These are phyloP conservation scores for Pipistrellus pygmaeus DNA, from an alignment of 2,797 vertebrate species.

Conservation along the genomic window DNA sequence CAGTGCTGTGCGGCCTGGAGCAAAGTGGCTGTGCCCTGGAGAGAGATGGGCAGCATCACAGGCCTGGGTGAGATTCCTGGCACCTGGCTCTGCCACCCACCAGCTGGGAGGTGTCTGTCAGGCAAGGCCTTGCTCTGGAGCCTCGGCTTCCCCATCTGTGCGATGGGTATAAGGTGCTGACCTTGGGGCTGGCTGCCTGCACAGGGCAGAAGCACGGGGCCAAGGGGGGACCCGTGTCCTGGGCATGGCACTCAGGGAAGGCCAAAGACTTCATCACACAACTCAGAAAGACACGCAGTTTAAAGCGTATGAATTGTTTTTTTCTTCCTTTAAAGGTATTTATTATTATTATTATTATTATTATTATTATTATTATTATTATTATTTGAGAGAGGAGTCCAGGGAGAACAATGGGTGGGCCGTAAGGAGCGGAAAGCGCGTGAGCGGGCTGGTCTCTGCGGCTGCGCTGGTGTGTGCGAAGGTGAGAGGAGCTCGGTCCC, in stretches of 20 bases:
- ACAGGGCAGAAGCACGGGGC: too few species aligned
- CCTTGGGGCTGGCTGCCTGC: not conserved
- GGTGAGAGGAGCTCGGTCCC: constrained; percentile 24
- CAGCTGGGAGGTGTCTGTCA: not conserved
- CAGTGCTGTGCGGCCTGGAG: not conserved
- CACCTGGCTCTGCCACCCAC: not conserved
- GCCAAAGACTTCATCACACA: not conserved
- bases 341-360: too few species aligned
- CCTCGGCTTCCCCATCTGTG: not conserved
- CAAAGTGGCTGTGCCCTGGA: not conserved
- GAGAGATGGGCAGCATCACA: not conserved
- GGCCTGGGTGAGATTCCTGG: not conserved
- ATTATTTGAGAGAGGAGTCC: constrained; percentile 31
- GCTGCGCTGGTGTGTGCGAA: constrained; percentile 68
- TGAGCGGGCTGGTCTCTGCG: not conserved
- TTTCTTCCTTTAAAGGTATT: too few species aligned
- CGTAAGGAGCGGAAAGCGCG: constrained; percentile 45
- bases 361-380: too few species aligned
- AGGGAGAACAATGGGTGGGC: constrained; percentile 67
- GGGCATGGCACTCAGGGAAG: not conserved
- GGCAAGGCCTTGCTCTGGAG: not conserved
- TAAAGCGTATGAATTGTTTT: not conserved
- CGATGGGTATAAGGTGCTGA: not conserved
- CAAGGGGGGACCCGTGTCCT: not conserved
- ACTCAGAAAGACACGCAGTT: not conserved